phyloP scores from a whole-genome alignment of 2,888 invertebrate genomes.

The Xylota sylvarum region DNA sequence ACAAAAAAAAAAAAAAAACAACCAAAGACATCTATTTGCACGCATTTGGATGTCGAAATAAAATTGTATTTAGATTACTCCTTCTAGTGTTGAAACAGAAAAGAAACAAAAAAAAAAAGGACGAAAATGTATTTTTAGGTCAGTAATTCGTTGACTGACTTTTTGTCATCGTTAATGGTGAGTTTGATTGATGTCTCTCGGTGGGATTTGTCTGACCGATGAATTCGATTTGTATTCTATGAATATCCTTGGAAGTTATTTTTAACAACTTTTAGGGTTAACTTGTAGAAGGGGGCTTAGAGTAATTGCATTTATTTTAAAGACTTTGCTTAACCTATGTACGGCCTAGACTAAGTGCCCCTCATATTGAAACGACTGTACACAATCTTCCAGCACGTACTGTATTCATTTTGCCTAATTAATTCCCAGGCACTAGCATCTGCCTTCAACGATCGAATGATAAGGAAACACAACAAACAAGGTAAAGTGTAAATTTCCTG shows the following conservation, averaged over 20 bases:
- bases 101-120: background rate
- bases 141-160: background rate
- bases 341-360: too few species aligned
- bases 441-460: slow-evolving; percentile 13
- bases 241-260: too few species aligned
- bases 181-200: background rate
- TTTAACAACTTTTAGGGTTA: too few species aligned
- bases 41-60: slow-evolving; percentile 14
- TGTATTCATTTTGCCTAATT: slow-evolving; percentile 29
- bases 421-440: slow-evolving; percentile 29
- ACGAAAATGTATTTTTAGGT: slow-evolving; percentile 2
- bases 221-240: slow-evolving; percentile 37
- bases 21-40: slow-evolving; percentile 42
- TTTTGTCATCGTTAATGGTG: background rate
- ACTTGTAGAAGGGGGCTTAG: too few species aligned
- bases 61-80: slow-evolving; percentile 48
- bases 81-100: background rate
- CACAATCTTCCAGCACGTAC: background rate
- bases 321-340: too few species aligned
- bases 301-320: too few species aligned
- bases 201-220: background rate
- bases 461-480: slow-evolving; percentile 13
- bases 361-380: background rate
- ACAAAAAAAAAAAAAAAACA: background rate
- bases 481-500: slow-evolving; percentile 11